Evolutionary conservation across 2,113 vertebrate species (phyloP).

Genomic region (Toxostoma redivivum): DNA sequence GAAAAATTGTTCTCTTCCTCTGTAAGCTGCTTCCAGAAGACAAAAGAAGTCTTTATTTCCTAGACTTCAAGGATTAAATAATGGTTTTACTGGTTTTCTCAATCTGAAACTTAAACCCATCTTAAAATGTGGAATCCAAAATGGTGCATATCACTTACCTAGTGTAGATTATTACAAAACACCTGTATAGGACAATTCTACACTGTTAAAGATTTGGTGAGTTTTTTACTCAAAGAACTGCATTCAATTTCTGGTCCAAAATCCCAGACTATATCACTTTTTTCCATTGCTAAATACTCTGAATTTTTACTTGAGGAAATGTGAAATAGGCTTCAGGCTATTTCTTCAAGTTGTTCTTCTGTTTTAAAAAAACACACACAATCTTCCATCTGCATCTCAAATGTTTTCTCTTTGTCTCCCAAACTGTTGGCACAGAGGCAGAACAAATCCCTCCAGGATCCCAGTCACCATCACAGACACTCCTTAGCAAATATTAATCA

Average conservation of each 20-base stretch:
- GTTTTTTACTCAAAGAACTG: background rate
- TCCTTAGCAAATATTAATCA: background rate
- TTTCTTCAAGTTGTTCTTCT: background rate
- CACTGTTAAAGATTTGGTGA: background rate
- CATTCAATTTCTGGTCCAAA: background rate
- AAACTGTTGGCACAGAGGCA: background rate
- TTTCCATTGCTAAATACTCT: background rate
- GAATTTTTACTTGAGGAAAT: background rate
- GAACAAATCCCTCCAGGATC: background rate
- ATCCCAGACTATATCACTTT: background rate
- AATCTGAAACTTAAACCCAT: background rate
- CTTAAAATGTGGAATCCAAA: background rate
- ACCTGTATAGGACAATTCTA: background rate
- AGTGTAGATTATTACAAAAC: background rate
- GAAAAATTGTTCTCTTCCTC: background rate
- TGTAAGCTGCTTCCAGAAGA: background rate
- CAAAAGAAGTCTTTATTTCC: background rate
- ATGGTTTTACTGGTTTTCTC: background rate
- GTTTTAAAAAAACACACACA: background rate
- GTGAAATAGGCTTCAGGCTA: background rate
- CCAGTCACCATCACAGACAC: background rate
- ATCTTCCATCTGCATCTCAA: background rate
- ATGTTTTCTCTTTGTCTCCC: background rate
- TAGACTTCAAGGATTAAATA: background rate
- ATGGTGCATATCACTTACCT: background rate